Conservation (phyloP, 2,113 vertebrate genomes). For the Actenoides lindsayi region DNA sequence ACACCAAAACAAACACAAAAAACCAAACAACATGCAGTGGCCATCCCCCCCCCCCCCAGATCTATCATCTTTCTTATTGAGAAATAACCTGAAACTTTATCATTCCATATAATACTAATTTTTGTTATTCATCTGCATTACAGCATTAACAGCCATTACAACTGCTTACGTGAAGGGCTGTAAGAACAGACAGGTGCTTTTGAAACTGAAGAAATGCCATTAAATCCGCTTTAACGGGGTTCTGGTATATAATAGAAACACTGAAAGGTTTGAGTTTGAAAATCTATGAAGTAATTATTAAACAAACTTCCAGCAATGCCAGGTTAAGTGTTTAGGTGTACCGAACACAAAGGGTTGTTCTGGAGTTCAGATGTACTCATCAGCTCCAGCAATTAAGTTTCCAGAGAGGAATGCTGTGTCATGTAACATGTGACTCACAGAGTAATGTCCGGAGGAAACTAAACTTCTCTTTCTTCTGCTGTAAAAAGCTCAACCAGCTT, state of each 20-base stretch:
- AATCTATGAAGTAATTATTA: background rate
- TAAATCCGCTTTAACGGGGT: background rate
- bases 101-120: background rate
- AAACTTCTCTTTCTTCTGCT: background rate
- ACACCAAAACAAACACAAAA: no score
- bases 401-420: conserved; percentile 26
- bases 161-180: background rate
- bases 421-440: background rate
- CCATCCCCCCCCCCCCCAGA: no score
- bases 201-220: background rate
- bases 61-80: background rate
- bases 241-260: background rate
- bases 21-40: background rate
- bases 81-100: background rate
- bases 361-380: background rate
- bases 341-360: background rate
- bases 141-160: background rate
- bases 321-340: background rate
- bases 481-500: background rate
- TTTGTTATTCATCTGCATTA: background rate
- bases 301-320: background rate
- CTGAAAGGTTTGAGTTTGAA: background rate
- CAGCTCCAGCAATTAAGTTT: background rate
- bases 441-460: background rate
- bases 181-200: background rate